Percentiles rank a stretch among this genome's conserved stretches.
These are phyloP conservation scores for Merluccius polli DNA, from an alignment of 2,797 vertebrate genomes.

Conservation along the genomic window DNA sequence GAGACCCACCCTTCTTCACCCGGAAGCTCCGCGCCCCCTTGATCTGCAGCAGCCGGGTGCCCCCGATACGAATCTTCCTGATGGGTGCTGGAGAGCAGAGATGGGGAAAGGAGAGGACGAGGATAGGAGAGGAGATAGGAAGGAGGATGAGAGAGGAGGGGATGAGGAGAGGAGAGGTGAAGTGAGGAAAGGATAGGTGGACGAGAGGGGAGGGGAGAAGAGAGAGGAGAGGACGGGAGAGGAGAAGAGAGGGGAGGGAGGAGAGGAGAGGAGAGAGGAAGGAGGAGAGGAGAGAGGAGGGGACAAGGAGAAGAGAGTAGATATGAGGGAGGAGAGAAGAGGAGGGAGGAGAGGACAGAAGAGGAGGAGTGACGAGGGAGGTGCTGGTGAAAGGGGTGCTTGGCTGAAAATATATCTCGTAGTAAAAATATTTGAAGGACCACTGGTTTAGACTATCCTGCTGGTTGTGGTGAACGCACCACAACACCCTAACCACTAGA, in stretches of 20 bases:
- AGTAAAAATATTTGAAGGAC: no score
- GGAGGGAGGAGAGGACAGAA: no score
- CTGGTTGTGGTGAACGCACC: no score
- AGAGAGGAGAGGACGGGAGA: not conserved
- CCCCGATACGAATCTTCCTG: conserved; percentile 95
- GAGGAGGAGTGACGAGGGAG: no score
- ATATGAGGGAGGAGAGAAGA: no score
- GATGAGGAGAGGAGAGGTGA: no score
- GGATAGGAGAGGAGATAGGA: not conserved
- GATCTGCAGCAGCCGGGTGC: conserved; percentile 96
- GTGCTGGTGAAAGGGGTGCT: no score
- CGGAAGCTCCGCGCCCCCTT: conserved; percentile 98
- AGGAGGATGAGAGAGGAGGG: not conserved
- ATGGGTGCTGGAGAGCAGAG: conserved; percentile 66
- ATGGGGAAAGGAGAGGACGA: not conserved
- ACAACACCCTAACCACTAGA: no score
- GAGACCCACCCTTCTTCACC: conserved; percentile 95
- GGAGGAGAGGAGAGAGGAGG: no score
- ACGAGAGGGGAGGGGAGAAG: not conserved
- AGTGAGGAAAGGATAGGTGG: not conserved
- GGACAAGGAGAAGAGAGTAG: no score
- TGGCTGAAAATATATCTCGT: no score
- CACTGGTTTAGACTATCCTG: no score
- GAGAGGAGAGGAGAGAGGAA: not conserved
- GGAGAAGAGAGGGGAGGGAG: not conserved